A percentile compares a stretch with the other conserved stretches of the same genome.
Conservation (phyloP, 2,888 invertebrate genomes). For the Lasius platythorax region DNA sequence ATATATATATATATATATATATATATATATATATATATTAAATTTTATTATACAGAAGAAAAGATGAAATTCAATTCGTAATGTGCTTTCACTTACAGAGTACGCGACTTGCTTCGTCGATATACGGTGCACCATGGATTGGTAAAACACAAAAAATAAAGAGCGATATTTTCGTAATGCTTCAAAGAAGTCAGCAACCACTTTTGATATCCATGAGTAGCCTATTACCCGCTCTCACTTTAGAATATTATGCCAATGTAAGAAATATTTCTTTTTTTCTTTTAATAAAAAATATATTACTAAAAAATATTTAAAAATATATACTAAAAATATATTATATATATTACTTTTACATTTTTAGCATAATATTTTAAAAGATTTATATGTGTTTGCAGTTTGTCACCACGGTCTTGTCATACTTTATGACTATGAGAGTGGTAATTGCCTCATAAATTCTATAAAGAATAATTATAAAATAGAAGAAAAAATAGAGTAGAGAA, state of each 20-base stretch:
- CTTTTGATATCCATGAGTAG: conserved; percentile 59
- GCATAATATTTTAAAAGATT: neutral
- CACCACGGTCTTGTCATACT: conserved; percentile 32
- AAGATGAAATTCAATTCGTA: neutral
- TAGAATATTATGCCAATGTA: conserved; percentile 71
- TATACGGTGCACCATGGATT: conserved; percentile 68
- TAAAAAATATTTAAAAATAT: too few relatives aligned
- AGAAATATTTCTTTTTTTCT: conserved; percentile 15
- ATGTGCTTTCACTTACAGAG: conserved; percentile 60
- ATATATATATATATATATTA: too few relatives aligned
- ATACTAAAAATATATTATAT: too few relatives aligned
- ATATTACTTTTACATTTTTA: neutral
- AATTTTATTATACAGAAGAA: neutral
- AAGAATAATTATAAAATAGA: neutral
- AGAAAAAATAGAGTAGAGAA: neutral
- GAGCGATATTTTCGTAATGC: conserved; percentile 58
- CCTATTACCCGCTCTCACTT: conserved; percentile 64
- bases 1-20: too few relatives aligned
- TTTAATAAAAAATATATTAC: neutral
- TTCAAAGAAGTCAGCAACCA: conserved; percentile 66
- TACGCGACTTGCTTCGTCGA: conserved; percentile 58
- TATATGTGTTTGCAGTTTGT: conserved; percentile 40
- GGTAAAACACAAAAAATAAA: conserved; percentile 63
- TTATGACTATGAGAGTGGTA: conserved; percentile 35
- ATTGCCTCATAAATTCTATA: neutral